These are phyloP conservation scores for Leptogaster cylindrica DNA, from an alignment of 2,888 invertebrate species.

Conservation along the genomic window DNA sequence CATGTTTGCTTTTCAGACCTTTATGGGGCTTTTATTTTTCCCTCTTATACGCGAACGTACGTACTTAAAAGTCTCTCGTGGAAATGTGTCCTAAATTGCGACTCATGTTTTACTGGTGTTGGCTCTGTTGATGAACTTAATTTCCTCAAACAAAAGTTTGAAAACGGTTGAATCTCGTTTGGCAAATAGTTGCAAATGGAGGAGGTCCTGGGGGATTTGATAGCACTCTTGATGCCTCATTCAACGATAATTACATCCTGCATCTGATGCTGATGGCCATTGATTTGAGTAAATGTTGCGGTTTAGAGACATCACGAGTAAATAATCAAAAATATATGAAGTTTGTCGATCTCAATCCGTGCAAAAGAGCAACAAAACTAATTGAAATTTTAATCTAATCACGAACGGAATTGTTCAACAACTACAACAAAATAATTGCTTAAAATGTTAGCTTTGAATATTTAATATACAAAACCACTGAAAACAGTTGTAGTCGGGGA, in stretches of 20 bases:
- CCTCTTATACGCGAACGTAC: not conserved
- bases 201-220: not conserved
- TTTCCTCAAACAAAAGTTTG: not conserved
- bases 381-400: no score
- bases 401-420: no score
- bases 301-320: no score
- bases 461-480: no score
- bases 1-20: slow-evolving; percentile 30
- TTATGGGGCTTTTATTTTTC: not conserved
- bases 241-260: slow-evolving; percentile 2
- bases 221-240: not conserved
- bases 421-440: no score
- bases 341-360: no score
- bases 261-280: not conserved
- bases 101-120: not conserved
- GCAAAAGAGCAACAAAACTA: no score
- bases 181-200: slow-evolving; percentile 20
- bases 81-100: slow-evolving; percentile 3
- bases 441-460: no score
- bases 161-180: not conserved
- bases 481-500: no score
- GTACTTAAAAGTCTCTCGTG: slow-evolving; percentile 12
- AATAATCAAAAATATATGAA: no score
- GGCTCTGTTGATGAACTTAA: not conserved
- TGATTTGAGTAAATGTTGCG: no score